Conservation (phyloP, 2,113 vertebrate species). For the Peucedramus taeniatus region DNA sequence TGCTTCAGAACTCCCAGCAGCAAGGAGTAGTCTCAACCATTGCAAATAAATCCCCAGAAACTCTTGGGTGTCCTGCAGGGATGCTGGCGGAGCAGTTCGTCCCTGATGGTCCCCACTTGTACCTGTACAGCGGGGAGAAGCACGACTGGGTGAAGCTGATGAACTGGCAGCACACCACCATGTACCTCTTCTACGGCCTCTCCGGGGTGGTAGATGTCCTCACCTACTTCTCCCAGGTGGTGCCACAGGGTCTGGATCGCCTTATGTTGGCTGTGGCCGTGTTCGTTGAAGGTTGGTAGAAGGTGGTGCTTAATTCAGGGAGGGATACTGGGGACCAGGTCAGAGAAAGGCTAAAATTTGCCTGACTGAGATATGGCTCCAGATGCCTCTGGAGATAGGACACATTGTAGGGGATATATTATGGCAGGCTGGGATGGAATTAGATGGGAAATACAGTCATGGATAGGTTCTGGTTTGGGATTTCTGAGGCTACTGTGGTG, state of each 20-base stretch:
- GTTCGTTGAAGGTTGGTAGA: conserved; percentile 85
- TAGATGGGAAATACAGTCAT: not conserved
- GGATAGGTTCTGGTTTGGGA: not conserved
- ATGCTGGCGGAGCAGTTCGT: conserved; percentile 96
- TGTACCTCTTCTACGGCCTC: conserved; percentile 93
- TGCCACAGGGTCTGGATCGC: conserved; percentile 81
- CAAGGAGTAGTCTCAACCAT: not conserved
- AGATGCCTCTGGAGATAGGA: not conserved
- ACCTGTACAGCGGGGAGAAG: conserved; percentile 67
- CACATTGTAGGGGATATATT: not conserved
- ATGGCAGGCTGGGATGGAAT: not conserved
- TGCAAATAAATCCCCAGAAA: too few relatives aligned
- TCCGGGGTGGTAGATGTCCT: conserved; percentile 77
- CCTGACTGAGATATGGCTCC: not conserved
- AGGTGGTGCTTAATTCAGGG: rapidly evolving
- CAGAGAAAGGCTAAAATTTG: not conserved
- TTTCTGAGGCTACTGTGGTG: not conserved
- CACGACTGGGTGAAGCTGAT: conserved; percentile 87
- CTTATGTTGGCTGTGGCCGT: conserved; percentile 78
- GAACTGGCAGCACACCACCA: conserved; percentile 98
- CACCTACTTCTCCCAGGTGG: conserved; percentile 19
- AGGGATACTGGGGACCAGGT: not conserved
- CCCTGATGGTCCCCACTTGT: conserved; percentile 85
- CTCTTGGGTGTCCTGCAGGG: conserved; percentile 68
- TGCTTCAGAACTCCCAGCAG: not conserved